A percentile compares a stretch with the other conserved stretches of the same genome.
Evolutionary conservation across 2,797 vertebrate genomes (phyloP).

Genomic region (Chrysocyon brachyurus): DNA sequence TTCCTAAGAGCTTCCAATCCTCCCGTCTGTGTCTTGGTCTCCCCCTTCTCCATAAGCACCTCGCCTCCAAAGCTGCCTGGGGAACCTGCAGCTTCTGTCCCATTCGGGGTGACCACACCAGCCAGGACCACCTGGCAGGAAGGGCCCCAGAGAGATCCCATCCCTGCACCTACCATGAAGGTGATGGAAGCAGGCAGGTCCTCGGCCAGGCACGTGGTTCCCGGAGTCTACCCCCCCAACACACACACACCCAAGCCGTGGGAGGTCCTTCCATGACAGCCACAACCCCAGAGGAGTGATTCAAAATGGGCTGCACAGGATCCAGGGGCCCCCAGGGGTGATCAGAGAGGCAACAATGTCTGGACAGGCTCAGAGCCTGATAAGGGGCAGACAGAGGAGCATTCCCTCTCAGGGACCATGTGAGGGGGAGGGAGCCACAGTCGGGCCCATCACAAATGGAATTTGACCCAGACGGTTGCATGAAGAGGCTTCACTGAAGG

Average conservation of each 20-base stretch:
- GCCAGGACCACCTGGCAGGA: neutral
- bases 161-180: no score
- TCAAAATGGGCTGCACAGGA: neutral
- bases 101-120: fast-evolving
- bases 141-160: neutral
- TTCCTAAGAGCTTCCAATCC: neutral
- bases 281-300: fast-evolving
- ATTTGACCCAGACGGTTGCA: neutral
- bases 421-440: neutral
- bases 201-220: neutral
- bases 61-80: neutral
- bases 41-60: neutral
- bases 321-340: fast-evolving
- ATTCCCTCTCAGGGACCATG: no score
- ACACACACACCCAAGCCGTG: neutral
- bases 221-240: neutral
- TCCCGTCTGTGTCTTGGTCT: neutral
- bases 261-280: neutral
- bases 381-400: fast-evolving
- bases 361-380: neutral
- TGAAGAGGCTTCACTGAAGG: neutral
- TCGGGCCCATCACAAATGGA: neutral
- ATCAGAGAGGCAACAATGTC: neutral
- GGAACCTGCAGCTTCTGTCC: neutral
- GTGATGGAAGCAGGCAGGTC: neutral